These are phyloP conservation scores for Ceratotherium simum DNA, from an alignment of 2,113 vertebrate genomes.

Conservation along the genomic window DNA sequence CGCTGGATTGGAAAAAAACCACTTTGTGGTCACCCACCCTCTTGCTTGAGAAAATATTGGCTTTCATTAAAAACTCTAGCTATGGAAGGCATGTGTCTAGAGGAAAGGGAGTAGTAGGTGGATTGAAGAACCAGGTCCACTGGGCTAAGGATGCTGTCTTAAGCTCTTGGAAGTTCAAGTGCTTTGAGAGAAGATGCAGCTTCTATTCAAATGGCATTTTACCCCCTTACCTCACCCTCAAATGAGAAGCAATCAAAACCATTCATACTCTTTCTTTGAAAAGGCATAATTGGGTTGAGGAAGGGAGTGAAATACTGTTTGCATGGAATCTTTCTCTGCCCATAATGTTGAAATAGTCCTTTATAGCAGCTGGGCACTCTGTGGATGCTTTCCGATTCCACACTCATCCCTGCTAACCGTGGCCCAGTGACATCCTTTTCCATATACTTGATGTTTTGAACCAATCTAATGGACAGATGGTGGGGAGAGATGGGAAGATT, in stretches of 20 bases:
- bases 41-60: not conserved
- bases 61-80: not conserved
- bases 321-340: not conserved
- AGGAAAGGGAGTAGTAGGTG: not conserved
- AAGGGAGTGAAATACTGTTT: not conserved
- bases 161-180: not conserved
- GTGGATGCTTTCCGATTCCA: not conserved
- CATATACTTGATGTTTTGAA: not conserved
- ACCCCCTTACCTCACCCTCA: not conserved
- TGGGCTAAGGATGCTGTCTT: not conserved
- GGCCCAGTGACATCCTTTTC: not conserved
- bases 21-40: not conserved
- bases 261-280: not conserved
- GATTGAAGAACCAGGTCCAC: not conserved
- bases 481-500: not conserved
- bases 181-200: not conserved
- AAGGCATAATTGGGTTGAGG: not conserved
- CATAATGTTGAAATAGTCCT: not conserved
- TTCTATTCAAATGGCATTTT: not conserved
- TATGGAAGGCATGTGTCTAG: not conserved
- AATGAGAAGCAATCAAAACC: not conserved
- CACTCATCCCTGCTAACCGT: not conserved
- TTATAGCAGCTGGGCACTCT: not conserved
- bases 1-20: not conserved
- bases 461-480: not conserved